Evolutionary conservation across 2,888 invertebrate genomes (phyloP).

Genomic region (Tinea trinotella): DNA sequence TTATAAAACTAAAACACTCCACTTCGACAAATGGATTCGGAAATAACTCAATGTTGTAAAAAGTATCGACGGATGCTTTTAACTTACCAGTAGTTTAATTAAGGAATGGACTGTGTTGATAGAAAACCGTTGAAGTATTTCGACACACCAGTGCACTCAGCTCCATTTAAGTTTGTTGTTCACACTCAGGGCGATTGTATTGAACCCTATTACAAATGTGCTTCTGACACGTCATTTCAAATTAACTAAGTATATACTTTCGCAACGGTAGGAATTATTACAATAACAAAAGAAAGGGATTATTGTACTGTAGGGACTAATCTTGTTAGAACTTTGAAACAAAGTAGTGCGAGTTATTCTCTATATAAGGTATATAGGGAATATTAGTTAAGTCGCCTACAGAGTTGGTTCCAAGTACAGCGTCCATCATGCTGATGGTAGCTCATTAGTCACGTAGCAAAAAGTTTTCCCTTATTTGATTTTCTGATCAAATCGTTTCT

Average conservation of each 20-base stretch:
- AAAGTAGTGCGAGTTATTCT: constrained; percentile 20
- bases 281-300: constrained; percentile 18
- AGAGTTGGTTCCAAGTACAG: constrained; percentile 13
- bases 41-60: neutral
- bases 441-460: constrained; percentile 39
- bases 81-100: constrained; percentile 15
- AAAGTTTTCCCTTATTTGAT: constrained; percentile 33
- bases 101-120: constrained; percentile 17
- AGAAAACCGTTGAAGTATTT: constrained; percentile 15
- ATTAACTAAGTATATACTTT: constrained; percentile 12
- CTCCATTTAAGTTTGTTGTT: constrained; percentile 16
- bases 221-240: constrained; percentile 12
- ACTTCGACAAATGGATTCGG: neutral
- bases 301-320: constrained; percentile 21
- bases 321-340: constrained; percentile 21
- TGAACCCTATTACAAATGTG: constrained; percentile 8
- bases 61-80: constrained; percentile 6
- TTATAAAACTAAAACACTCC: neutral
- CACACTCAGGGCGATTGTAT: constrained; percentile 14
- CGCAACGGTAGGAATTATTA: constrained; percentile 4
- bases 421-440: constrained; percentile 38
- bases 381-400: constrained; percentile 13
- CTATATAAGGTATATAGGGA: constrained; percentile 14
- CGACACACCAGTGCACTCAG: constrained; percentile 10
- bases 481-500: constrained; percentile 22